Conservation (phyloP, 2,888 invertebrate species). For the Cheilosia scutellata region DNA sequence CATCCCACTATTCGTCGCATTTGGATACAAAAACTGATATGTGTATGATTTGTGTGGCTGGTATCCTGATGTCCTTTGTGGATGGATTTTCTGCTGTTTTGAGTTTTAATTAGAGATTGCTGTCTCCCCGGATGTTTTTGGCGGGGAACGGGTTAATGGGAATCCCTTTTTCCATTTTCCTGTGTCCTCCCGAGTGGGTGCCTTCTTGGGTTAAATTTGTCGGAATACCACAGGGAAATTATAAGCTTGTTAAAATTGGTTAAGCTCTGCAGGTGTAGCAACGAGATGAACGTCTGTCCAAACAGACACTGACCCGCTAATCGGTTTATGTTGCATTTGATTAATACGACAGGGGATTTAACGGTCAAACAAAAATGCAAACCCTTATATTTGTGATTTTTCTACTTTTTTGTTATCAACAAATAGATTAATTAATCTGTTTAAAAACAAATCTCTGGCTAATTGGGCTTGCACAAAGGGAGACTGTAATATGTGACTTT, state of each 20-base stretch:
- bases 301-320: slow-evolving; percentile 52
- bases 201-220: slow-evolving; percentile 53
- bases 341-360: slow-evolving; percentile 59
- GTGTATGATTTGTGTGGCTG: neutral
- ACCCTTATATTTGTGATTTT: slow-evolving; percentile 5
- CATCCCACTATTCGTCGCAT: neutral
- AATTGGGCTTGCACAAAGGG: slow-evolving; percentile 54
- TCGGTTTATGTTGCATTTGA: slow-evolving; percentile 74
- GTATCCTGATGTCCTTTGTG: slow-evolving; percentile 55
- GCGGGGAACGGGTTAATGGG: slow-evolving; percentile 30
- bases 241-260: slow-evolving; percentile 75
- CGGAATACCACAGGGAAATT: slow-evolving; percentile 73
- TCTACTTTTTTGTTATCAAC: slow-evolving; percentile 1
- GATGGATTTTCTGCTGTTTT: slow-evolving; percentile 72
- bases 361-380: slow-evolving; percentile 44
- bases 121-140: neutral
- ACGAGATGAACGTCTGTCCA: slow-evolving; percentile 25
- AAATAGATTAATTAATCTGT: slow-evolving; percentile 64
- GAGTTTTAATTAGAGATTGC: slow-evolving; percentile 72
- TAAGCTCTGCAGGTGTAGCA: slow-evolving; percentile 63
- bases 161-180: neutral
- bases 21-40: slow-evolving; percentile 11
- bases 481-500: no score
- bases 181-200: no score
- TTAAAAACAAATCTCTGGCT: slow-evolving; percentile 47